Evolutionary conservation across 2,113 vertebrate genomes (phyloP).

Genomic region (Cranoglanis bouderius): DNA sequence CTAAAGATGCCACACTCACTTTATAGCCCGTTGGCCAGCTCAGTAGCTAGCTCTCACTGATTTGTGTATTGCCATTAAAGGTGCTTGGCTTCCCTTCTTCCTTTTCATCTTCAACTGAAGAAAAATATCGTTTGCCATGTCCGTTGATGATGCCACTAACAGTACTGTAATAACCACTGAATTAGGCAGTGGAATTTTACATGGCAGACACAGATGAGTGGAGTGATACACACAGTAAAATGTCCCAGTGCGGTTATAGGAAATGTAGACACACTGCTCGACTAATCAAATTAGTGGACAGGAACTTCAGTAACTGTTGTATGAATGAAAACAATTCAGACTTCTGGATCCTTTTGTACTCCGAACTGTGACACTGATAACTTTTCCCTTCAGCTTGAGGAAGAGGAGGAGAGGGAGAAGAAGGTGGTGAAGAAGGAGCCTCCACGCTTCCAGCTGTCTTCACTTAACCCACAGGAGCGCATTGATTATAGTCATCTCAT

Average conservation of each 20-base stretch:
- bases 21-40: neutral
- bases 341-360: neutral
- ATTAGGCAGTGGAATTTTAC: neutral
- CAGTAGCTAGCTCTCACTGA: neutral
- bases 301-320: neutral
- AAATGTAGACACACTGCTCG: neutral
- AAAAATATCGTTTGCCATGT: neutral
- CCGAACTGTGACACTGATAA: neutral
- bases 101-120: neutral
- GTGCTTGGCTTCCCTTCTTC: neutral
- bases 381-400: slow-evolving; percentile 47
- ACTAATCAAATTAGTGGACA: neutral
- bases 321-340: neutral
- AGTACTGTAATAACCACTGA: neutral
- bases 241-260: neutral
- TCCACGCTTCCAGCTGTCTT: slow-evolving; percentile 91
- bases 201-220: neutral
- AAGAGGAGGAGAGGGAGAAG: slow-evolving; percentile 63
- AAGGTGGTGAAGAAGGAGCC: slow-evolving; percentile 59
- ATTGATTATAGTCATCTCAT: slow-evolving; percentile 95
- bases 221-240: too few relatives aligned
- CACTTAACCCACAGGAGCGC: slow-evolving; percentile 93
- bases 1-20: neutral
- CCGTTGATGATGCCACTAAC: neutral
- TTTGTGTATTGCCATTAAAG: neutral